Conservation (phyloP, 1,140 invertebrate species). For the Campoletis sonorensis region DNA sequence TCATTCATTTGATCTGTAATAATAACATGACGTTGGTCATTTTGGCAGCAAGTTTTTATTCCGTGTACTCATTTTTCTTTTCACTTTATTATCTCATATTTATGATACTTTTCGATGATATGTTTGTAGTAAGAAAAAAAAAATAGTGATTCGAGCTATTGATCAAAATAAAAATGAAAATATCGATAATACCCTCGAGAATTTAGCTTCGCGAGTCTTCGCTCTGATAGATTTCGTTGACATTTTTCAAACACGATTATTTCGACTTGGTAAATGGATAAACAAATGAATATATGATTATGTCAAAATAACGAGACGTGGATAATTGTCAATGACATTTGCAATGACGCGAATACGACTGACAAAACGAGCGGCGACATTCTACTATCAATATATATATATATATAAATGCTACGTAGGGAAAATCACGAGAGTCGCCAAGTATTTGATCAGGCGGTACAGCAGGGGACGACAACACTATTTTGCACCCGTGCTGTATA, state of each 20-base stretch:
- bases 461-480: neutral
- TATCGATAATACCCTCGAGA: too few relatives aligned
- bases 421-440: constrained; percentile 59
- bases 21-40: neutral
- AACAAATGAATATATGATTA: too few relatives aligned
- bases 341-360: constrained; percentile 12
- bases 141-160: too few relatives aligned
- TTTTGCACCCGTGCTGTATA: constrained; percentile 35
- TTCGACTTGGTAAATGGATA: too few relatives aligned
- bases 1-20: neutral
- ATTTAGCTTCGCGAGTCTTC: too few relatives aligned
- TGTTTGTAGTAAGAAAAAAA: too few relatives aligned
- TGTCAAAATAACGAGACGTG: too few relatives aligned
- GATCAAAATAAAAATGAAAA: too few relatives aligned
- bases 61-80: neutral
- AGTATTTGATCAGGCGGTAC: constrained; percentile 71
- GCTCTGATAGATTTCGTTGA: too few relatives aligned
- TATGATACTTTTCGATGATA: neutral
- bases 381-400: constrained; percentile 16
- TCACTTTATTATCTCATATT: neutral
- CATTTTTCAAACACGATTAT: too few relatives aligned
- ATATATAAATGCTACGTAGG: too few relatives aligned
- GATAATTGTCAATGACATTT: neutral
- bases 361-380: neutral
- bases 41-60: neutral